Conservation (phyloP, 2,113 vertebrate species). For the Oreotrochilus melanogaster region DNA sequence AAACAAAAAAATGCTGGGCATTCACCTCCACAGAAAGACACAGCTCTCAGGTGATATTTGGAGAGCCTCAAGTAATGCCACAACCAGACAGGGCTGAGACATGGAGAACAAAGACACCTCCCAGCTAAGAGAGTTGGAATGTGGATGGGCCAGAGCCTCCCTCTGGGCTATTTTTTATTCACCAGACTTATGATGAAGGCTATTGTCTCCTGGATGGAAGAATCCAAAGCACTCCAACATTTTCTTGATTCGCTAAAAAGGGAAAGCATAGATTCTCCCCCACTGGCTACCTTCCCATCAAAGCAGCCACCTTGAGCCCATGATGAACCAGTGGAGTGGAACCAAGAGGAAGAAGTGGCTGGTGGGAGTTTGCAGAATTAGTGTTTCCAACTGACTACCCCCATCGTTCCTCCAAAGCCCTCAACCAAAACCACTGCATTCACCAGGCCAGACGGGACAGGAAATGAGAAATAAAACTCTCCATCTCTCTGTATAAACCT, state of each 20-base stretch:
- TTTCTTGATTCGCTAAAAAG: background rate
- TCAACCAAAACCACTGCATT: background rate
- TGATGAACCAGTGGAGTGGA: slow-evolving; percentile 32
- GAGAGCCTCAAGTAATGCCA: background rate
- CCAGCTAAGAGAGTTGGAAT: background rate
- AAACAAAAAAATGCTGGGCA: background rate
- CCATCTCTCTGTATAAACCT: background rate
- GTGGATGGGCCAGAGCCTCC: accelerated
- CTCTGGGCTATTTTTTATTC: background rate
- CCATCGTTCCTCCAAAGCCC: background rate
- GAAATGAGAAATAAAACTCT: slow-evolving; percentile 6
- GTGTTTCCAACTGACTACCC: background rate
- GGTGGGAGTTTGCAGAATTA: background rate
- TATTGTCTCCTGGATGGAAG: slow-evolving; percentile 27
- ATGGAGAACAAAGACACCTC: background rate
- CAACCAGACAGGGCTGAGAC: background rate
- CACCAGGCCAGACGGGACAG: background rate
- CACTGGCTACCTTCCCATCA: background rate
- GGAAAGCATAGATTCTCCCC: slow-evolving; percentile 13
- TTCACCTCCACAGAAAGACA: background rate
- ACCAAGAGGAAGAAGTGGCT: slow-evolving; percentile 11
- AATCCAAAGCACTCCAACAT: background rate
- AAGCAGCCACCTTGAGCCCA: background rate
- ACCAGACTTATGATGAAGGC: background rate
- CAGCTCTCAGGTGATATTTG: background rate